phyloP scores from a whole-genome alignment of 1,140 invertebrate genomes.

The Zophobas morio region DNA sequence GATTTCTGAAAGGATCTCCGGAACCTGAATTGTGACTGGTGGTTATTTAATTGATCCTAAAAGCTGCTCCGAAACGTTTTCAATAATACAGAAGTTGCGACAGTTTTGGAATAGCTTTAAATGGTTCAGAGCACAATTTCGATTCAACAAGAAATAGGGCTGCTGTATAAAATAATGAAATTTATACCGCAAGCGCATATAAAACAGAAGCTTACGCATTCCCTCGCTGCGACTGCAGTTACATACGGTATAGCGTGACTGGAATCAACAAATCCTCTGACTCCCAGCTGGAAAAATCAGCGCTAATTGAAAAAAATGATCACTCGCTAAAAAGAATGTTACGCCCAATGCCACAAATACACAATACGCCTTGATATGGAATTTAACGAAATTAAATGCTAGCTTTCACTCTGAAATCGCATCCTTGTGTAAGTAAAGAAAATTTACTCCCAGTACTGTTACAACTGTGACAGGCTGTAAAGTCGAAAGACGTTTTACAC shows the following conservation, averaged over 20 bases:
- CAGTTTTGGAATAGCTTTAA: constrained; percentile 37
- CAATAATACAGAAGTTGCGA: constrained; percentile 14
- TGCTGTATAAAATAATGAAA: constrained; percentile 28
- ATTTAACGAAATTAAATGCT: no score
- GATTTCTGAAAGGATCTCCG: background rate
- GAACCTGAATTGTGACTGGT: constrained; percentile 26
- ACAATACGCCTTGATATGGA: no score
- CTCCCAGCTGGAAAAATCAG: constrained; percentile 10
- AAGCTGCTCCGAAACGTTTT: constrained; percentile 27
- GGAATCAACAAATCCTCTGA: constrained; percentile 7
- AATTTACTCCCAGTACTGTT: no score
- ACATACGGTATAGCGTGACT: constrained; percentile 17
- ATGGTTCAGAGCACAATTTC: constrained; percentile 29
- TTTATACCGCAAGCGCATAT: constrained; percentile 25
- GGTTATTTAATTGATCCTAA: constrained; percentile 39
- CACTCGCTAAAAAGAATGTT: background rate
- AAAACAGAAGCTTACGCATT: constrained; percentile 12
- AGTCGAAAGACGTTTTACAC: no score
- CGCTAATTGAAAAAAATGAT: background rate
- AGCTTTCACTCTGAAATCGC: no score
- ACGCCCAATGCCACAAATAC: no score
- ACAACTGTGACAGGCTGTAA: no score
- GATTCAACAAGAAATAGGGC: background rate
- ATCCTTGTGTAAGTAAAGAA: no score
- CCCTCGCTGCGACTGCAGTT: background rate